A percentile compares a stretch with the other conserved stretches of the same genome.
These are phyloP conservation scores for Caenorhabditis sp. DNA, from an alignment of 2,888 invertebrate genomes.

Conservation along the genomic window DNA sequence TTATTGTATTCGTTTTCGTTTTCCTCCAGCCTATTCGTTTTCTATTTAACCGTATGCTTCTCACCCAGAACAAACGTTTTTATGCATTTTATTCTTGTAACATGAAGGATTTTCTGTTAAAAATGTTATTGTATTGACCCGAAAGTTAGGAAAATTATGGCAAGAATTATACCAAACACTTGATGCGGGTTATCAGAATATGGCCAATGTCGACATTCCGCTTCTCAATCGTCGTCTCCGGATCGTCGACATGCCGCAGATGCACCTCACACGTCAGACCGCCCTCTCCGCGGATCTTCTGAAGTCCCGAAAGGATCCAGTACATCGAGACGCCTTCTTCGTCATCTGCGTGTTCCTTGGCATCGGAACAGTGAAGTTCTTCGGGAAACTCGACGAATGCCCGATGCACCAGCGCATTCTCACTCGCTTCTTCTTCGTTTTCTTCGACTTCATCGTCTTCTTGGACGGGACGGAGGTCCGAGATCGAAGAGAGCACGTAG, in stretches of 20 bases:
- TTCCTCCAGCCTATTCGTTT: conserved; percentile 25
- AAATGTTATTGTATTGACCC: background rate
- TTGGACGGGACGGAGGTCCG: conserved; percentile 55
- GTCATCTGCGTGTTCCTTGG: conserved; percentile 75
- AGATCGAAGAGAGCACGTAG: conserved; percentile 79
- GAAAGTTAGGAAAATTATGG: background rate
- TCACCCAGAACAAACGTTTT: conserved; percentile 6
- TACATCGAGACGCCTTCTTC: conserved; percentile 81
- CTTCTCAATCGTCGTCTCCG: conserved; percentile 50
- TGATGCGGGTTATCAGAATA: conserved; percentile 77
- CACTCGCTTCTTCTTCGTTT: conserved; percentile 60
- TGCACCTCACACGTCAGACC: conserved; percentile 69
- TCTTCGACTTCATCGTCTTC: conserved; percentile 55
- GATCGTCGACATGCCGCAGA: conserved; percentile 55
- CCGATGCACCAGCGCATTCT: conserved; percentile 72
- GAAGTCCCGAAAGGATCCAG: conserved; percentile 77
- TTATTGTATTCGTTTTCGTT: conserved; percentile 15
- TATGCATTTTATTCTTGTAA: conserved; percentile 57
- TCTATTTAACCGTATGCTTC: conserved; percentile 30
- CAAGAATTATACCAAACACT: conserved; percentile 28
- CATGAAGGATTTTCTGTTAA: conserved; percentile 51
- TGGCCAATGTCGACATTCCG: conserved; percentile 73
- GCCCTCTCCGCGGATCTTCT: conserved; percentile 70
- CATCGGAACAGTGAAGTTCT: conserved; percentile 71
- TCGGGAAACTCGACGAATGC: conserved; percentile 77